Evolutionary conservation across 1,140 invertebrate genomes (phyloP).

Genomic region (Bicyclus anynana): DNA sequence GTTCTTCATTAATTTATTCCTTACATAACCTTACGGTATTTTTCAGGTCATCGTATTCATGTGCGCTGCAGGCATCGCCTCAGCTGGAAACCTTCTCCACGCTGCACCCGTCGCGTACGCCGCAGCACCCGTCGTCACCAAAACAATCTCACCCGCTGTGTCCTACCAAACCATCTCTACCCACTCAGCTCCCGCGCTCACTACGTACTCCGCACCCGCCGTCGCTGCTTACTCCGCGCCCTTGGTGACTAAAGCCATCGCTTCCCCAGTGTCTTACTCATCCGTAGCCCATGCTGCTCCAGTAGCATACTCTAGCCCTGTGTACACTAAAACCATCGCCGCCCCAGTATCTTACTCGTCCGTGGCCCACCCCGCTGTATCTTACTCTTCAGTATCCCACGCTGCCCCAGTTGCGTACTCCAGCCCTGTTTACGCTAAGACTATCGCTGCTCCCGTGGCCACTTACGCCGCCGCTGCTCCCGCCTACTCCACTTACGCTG

Average conservation of each 20-base stretch:
- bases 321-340: slow-evolving; percentile 16
- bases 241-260: slow-evolving; percentile 18
- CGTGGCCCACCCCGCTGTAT: slow-evolving; percentile 25
- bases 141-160: slow-evolving; percentile 31
- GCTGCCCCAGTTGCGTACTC: slow-evolving; percentile 26
- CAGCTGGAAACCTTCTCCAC: slow-evolving; percentile 44
- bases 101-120: slow-evolving; percentile 39
- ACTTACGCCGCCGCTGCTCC: slow-evolving; percentile 31
- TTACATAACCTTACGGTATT: background rate
- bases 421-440: slow-evolving; percentile 25
- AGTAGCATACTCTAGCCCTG: slow-evolving; percentile 13
- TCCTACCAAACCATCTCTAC: slow-evolving; percentile 20
- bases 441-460: slow-evolving; percentile 21
- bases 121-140: slow-evolving; percentile 28
- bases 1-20: background rate
- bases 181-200: slow-evolving; percentile 2
- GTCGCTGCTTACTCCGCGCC: slow-evolving; percentile 35
- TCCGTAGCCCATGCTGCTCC: slow-evolving; percentile 23
- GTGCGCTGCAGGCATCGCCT: slow-evolving; percentile 49
- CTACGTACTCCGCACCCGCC: slow-evolving; percentile 17
- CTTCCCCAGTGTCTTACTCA: background rate
- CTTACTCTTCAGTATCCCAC: slow-evolving; percentile 21
- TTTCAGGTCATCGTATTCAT: slow-evolving; percentile 50
- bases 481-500: slow-evolving; percentile 25
- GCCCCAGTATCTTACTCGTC: slow-evolving; percentile 25